A percentile compares a stretch with the other conserved stretches of the same genome.
phyloP scores from a whole-genome alignment of 1,140 invertebrate genomes.

The Camponotus pennsylvanicus region DNA sequence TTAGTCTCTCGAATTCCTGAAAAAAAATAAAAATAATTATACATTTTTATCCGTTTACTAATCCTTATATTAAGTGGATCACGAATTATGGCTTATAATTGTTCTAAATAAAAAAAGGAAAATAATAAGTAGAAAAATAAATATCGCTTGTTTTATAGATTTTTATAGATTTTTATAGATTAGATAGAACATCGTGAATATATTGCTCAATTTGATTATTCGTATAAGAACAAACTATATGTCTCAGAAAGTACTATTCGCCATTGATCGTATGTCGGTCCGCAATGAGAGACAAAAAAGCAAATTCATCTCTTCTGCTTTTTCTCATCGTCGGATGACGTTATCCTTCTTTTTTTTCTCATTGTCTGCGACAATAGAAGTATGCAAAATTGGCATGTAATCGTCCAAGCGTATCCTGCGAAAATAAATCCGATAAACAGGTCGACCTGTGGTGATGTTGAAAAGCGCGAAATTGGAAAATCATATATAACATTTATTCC shows the following conservation, averaged over 20 bases:
- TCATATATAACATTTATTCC: neutral
- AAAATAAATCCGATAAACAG: constrained; percentile 12
- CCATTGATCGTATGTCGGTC: constrained; percentile 50
- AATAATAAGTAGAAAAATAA: neutral
- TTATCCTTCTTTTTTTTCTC: constrained; percentile 35
- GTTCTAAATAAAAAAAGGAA: constrained; percentile 1
- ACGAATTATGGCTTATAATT: neutral
- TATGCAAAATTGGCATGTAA: constrained; percentile 62
- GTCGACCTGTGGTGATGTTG: neutral
- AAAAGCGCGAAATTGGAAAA: constrained; percentile 22
- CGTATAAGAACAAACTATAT: neutral
- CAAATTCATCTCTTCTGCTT: constrained; percentile 35
- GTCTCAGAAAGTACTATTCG: constrained; percentile 1
- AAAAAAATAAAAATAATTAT: neutral
- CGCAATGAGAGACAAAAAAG: constrained; percentile 42
- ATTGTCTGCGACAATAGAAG: constrained; percentile 34
- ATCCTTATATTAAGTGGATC: neutral
- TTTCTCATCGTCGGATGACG: constrained; percentile 30
- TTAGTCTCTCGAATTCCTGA: constrained; percentile 10
- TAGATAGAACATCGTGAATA: neutral
- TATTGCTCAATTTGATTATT: neutral
- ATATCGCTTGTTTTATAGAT: constrained; percentile 7
- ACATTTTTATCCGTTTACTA: neutral
- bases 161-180: constrained; percentile 22
- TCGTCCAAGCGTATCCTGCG: neutral